Evolutionary conservation across 35 echinoderm and acorn worm genomes (phyloP), one percentile per base, ranked within the genome.

Genomic region (Strongylocentrotus purpuratus): DNA sequence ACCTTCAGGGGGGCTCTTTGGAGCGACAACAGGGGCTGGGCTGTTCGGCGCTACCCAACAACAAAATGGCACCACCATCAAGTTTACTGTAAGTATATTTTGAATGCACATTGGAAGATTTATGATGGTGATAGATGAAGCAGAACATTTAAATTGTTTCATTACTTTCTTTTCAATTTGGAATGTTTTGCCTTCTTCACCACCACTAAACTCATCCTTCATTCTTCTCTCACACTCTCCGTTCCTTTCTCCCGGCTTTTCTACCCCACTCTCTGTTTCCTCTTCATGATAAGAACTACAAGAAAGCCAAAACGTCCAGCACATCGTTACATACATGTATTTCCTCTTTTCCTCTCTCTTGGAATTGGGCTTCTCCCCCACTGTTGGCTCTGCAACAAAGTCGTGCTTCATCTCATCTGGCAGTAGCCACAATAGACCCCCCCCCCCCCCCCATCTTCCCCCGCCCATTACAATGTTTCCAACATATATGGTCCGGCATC

Each of bases 41-140:
- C 60, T 86, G 31, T 94, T 97, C 45, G 95, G 95, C 10, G 59
- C 92, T 17, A 92, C 96, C 46, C 28, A 94, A 28, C 96, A 97
- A 45, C 96, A 97, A 45, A 94, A 47, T 32, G 96, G 96, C 33
- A 97, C 95, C 95, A 97, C 96, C 47, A 91, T 96, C 92, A 97
- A 97, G 61, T 97, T 97, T 85, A 58, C 61, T 7, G 96, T 97
- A 86, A 97, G 58, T 92, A 88, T 41, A 41, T 86, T 20, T 17
- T 31, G 15, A 85, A 31, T 85, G 70, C 15, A 85, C 31, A 85
- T 2, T 85, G 70, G 31, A 85, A 85, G 15, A 31, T 31, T 85
- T 85, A 20, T 85, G 70, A 31, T 87, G n/a, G 10, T 31, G 20
- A 87, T 32, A 6, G 28, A 35, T 4, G 25, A 33, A 33, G 33